Conservation (phyloP, 2,113 vertebrate species). For the Ailuropoda melanoleuca region DNA sequence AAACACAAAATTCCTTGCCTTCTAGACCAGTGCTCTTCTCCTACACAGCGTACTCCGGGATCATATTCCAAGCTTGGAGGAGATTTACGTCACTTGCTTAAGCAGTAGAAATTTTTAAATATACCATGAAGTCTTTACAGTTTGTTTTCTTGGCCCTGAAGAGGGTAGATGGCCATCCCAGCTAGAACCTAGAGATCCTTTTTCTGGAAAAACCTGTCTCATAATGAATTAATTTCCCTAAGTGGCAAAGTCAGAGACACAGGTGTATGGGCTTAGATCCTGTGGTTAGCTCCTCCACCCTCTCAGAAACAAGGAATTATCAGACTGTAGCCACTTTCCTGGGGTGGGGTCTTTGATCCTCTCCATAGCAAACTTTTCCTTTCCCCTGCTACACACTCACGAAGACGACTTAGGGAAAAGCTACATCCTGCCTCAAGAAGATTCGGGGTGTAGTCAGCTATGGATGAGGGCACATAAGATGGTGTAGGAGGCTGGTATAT, state of each 20-base stretch:
- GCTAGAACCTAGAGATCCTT: neutral
- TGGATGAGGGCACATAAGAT: neutral
- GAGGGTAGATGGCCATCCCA: neutral
- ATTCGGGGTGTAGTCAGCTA: neutral
- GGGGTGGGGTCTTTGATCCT: neutral
- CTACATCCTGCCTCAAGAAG: neutral
- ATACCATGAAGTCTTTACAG: neutral
- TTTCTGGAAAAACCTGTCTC: neutral
- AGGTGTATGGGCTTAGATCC: neutral
- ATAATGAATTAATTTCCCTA: neutral
- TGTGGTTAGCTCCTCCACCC: neutral
- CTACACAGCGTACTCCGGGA: neutral
- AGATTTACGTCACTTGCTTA: neutral
- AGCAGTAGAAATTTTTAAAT: neutral
- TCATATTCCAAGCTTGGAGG: neutral
- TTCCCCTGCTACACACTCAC: neutral
- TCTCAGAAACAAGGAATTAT: neutral
- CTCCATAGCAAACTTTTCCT: neutral
- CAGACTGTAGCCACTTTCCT: neutral
- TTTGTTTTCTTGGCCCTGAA: neutral
- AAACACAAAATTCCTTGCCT: neutral
- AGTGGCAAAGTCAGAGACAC: neutral
- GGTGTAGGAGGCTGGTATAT: neutral
- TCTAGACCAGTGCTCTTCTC: neutral
- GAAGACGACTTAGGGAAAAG: neutral